These are phyloP conservation scores for Atractosteus spatula DNA, from an alignment of 2,113 vertebrate genomes.

Conservation along the genomic window DNA sequence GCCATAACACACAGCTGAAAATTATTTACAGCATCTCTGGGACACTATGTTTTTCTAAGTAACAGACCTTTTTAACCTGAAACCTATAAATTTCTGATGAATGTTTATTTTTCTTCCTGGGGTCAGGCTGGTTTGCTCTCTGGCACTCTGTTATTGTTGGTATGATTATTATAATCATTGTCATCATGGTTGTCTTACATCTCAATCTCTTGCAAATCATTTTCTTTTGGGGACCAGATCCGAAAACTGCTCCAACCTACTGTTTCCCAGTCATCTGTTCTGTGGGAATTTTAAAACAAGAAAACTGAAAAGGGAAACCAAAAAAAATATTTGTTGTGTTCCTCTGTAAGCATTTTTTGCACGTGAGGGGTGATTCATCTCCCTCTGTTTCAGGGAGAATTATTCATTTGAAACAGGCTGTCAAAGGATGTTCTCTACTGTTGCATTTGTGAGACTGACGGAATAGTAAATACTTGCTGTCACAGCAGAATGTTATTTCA, in stretches of 20 bases:
- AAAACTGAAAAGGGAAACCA: not conserved
- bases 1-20: slow-evolving; percentile 11
- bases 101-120: slow-evolving; percentile 46
- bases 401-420: slow-evolving; percentile 52
- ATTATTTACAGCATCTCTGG: slow-evolving; percentile 62
- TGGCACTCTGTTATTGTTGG: not conserved
- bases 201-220: not conserved
- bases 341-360: not conserved
- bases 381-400: slow-evolving; percentile 32
- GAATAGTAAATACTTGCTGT: slow-evolving; percentile 49
- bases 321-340: not conserved
- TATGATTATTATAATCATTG: not conserved
- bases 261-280: not conserved
- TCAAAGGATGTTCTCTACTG: slow-evolving; percentile 58
- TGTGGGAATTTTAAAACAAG: not conserved
- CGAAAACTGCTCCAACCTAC: not conserved
- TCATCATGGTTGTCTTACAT: not conserved
- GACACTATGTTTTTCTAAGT: slow-evolving; percentile 59
- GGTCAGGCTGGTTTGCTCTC: slow-evolving; percentile 28
- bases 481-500: slow-evolving; percentile 67
- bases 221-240: not conserved
- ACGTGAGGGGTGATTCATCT: slow-evolving; percentile 52
- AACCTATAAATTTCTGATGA: slow-evolving; percentile 55
- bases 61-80: slow-evolving; percentile 55
- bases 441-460: slow-evolving; percentile 62